Evolutionary conservation across 2,113 vertebrate species (phyloP), one percentile per base, ranked within the genome.

Genomic region (Boulengeromyrus knoepffleri): DNA sequence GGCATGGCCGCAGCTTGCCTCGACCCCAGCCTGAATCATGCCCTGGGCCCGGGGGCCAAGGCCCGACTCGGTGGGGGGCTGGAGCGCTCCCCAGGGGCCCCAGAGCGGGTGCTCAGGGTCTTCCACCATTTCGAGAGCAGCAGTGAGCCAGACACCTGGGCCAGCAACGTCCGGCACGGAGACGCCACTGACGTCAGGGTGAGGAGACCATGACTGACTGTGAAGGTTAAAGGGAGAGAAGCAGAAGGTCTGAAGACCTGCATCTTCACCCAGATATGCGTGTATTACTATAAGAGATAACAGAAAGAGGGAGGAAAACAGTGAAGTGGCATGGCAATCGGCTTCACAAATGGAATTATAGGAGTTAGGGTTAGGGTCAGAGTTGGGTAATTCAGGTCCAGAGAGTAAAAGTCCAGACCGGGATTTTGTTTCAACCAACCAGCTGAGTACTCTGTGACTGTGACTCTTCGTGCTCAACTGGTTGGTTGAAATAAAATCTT

Each of bases 1-100:
- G 97, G 93, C 92, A 99, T 99, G 99, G 99, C 99, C 88, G 98
- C 98, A 88, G 99, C 98, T 96, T 98, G 97, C 94, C 96, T 99
- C 94, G 99, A 99, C 90, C 96, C 98, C 42, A 98, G 98, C 95
- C 97, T 97, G 95, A 99, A 98, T 94, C 98, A 99, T 46, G 96
- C 96, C 1, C 95, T 96, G 53, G 97, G 95, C 93, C 97, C 97
- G 15, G 96, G 97, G 92, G 94, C 96, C 89, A 99, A 98, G 96
- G 95, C 97, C 1, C 97, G 98, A 84, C 95, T 97, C 90, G 96
- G 96, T 2, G 94, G 96, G 15, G 97, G 97, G 4, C 96, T 97
- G 92, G 98, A 99, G 88, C 96, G 99, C 10, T 97, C 97, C 56
- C 96, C 97, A 0, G 98, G 97, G 89, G 93, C 97, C 58, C 97